Evolutionary conservation across 1,140 invertebrate genomes (phyloP).

Genomic region (Ephestia elutella): DNA sequence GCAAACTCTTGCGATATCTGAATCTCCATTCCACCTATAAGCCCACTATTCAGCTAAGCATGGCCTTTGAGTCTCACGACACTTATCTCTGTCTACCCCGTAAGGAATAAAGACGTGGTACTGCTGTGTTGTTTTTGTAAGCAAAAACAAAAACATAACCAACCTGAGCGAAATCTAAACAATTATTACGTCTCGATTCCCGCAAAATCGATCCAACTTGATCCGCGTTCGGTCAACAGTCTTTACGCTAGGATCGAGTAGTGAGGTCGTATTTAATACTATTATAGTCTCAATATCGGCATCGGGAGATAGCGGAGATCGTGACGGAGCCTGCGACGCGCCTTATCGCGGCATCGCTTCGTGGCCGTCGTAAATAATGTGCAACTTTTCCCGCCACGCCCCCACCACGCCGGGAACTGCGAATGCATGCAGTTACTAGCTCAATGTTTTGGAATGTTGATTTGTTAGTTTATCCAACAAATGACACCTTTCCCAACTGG

Average conservation of each 20-base stretch:
- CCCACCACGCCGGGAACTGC: conserved; percentile 41
- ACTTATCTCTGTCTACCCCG: no score
- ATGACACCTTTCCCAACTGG: no score
- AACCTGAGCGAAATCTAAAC: background rate
- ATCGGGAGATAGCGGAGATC: conserved; percentile 66
- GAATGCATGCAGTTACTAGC: conserved; percentile 21
- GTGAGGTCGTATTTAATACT: conserved; percentile 50
- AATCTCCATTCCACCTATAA: no score
- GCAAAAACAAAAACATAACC: background rate
- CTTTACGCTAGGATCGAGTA: conserved; percentile 21
- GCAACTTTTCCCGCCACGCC: conserved; percentile 70
- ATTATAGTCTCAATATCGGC: conserved; percentile 62
- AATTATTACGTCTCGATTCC: conserved; percentile 10
- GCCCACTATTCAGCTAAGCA: no score
- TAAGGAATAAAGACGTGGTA: no score
- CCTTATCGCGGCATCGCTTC: conserved; percentile 69
- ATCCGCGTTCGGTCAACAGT: conserved; percentile 30
- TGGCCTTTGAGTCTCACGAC: no score
- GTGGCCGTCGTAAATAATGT: conserved; percentile 71
- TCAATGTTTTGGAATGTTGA: no score
- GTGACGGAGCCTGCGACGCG: conserved; percentile 69
- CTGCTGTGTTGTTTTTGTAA: no score
- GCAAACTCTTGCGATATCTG: no score
- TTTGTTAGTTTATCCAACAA: no score
- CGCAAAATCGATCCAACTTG: conserved; percentile 18